Percentiles rank a stretch among this genome's conserved stretches.
Conservation (phyloP, 2,888 invertebrate species). For the Labia minor region DNA sequence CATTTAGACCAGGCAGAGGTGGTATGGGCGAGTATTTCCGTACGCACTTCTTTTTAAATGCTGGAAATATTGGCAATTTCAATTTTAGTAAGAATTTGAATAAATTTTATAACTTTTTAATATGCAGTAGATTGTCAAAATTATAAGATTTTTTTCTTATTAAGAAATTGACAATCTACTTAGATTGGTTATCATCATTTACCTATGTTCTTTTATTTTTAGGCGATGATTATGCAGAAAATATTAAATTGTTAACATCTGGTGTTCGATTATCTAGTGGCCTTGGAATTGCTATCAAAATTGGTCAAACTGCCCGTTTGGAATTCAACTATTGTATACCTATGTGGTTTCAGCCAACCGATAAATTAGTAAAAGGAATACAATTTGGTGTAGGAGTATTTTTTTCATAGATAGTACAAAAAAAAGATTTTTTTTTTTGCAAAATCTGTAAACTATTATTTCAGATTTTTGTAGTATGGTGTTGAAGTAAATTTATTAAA, state of each 20-base stretch:
- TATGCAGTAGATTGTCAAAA: too few species aligned
- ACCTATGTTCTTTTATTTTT: conserved; percentile 28
- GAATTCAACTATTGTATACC: conserved; percentile 93
- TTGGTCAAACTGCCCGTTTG: conserved; percentile 76
- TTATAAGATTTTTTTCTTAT: neutral
- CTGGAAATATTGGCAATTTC: conserved; percentile 63
- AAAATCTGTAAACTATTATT: too few species aligned
- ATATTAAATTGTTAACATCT: conserved; percentile 38
- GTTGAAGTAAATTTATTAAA: too few species aligned
- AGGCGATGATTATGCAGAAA: conserved; percentile 38
- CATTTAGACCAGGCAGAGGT: conserved; percentile 67
- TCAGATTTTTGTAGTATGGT: too few species aligned
- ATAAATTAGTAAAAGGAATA: conserved; percentile 56
- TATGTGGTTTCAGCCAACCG: conserved; percentile 50
- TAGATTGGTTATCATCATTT: conserved; percentile 21
- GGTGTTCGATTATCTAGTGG: conserved; percentile 66
- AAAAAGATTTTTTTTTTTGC: neutral
- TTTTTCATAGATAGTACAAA: conserved; percentile 38
- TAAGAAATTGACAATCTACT: conserved; percentile 15
- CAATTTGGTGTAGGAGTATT: conserved; percentile 77
- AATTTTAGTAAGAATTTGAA: conserved; percentile 37
- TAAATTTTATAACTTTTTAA: conserved; percentile 21
- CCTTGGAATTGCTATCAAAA: conserved; percentile 67
- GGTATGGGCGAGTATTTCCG: conserved; percentile 76
- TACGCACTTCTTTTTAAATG: conserved; percentile 80